Evolutionary conservation across 2,113 vertebrate species (phyloP).

Genomic region (Cisticola juncidis): DNA sequence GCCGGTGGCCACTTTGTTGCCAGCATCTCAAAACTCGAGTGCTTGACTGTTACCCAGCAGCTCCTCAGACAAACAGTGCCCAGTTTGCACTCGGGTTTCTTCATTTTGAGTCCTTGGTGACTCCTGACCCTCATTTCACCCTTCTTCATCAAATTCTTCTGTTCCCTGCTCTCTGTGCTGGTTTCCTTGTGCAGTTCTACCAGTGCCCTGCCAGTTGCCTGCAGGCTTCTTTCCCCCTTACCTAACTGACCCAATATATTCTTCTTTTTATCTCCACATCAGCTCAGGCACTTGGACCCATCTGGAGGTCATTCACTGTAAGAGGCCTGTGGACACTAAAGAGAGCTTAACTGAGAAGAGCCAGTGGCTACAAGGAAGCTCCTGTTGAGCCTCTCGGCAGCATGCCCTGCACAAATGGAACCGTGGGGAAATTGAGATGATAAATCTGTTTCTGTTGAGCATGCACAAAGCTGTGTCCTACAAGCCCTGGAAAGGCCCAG

Average conservation of each 20-base stretch:
- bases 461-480: neutral
- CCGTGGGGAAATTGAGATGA: neutral
- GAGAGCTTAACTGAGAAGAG: neutral
- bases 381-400: neutral
- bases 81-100: rapidly evolving
- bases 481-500: neutral
- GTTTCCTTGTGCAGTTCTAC: neutral
- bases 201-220: neutral
- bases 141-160: neutral
- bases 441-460: neutral
- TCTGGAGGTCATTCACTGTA: neutral
- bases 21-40: neutral
- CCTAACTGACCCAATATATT: neutral
- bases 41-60: neutral
- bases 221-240: neutral
- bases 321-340: neutral
- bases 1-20: neutral
- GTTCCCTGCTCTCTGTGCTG: neutral
- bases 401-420: neutral
- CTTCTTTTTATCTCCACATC: neutral
- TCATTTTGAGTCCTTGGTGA: neutral
- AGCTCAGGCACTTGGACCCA: neutral
- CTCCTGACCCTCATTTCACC: neutral
- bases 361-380: neutral
- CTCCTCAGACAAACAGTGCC: neutral